Base-by-base conservation (phyloP, 2,797 vertebrate genomes). In the Dendrocincla fuliginosa region DNA sequence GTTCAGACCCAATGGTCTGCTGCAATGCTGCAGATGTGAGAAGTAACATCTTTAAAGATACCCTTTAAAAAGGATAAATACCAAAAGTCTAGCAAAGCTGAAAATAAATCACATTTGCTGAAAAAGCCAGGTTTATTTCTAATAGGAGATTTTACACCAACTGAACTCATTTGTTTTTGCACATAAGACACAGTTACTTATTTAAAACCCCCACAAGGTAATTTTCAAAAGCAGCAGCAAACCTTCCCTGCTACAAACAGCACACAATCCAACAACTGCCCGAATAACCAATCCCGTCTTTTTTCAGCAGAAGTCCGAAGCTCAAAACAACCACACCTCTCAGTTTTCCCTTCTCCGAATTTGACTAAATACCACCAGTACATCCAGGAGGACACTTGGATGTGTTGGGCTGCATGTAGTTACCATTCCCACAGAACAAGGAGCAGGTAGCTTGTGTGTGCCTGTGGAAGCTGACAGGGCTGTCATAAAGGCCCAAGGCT, bases 351-450 rank as follows among this genome's bases (percentile, higher is more conserved):
- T 55, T 69, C 87, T 70, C 60, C 69, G 55, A 47, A 81, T 42
- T 10, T 65, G 56, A 64, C n/a, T 55, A 63, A 79, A 63, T 15
- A 64, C 11, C 2, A 1, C 10, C 46, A 80, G 70, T 4, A 46
- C 14, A 42, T 4, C 10, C n/a, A 61, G 28, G 12, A 78, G 25
- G 1, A 6, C 4, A 16, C 8, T 7, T 0, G 0, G 52, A 44
- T 25, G n/a, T 23, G 7, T 3, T 1, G 3, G 39, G 16, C 44
- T 68, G 33, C 2, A 0, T 0, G 3, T 19, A 86, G 27, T 17
- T 24, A 24, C 25, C 4, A 7, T 4, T 78, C 27, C 73, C 15
- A 23, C 20, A 52, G 50, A 77, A 75, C 5, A 1, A 5, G 30
- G 10, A 46, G 17, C 4, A 4, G 19, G 27, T 19, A 76, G 59